Evolutionary conservation across 1,140 invertebrate species (phyloP), one percentile per base, ranked within the genome.

Genomic region (Cotesia vestalis): DNA sequence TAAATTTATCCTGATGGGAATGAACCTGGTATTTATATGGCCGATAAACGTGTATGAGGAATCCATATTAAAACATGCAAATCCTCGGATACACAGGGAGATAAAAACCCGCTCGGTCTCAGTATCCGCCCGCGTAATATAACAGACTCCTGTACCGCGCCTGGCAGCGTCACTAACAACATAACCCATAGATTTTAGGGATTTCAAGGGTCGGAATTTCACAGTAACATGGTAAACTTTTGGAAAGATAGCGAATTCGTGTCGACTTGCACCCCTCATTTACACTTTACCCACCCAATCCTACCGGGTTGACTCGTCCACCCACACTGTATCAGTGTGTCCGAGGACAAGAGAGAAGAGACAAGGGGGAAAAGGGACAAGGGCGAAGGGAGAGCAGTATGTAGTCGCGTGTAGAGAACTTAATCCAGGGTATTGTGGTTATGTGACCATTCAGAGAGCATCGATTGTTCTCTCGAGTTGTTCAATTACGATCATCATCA

Each of bases 41-140:
- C 53, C 74, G 76, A 78, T 80, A 77, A 78, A 79, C 66, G 75
- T 66, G 52, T n/a, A 55, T 14, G 53, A 55, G 73, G 11, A 75
- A 77, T 77, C 75, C 77, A 77, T 79, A 78, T 79, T 78, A 76
- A 79, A 77, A 76, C 73, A 78, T 79, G 76, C 75, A 79, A 78
- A 80, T 80, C 12, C 12, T 12, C 3, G 46, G 74, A 67, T 71
- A 69, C 64, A 62, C 38, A 57, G 70, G n/a, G 27, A 53, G 53
- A 72, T 60, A 72, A 72, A 67, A 72, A 67, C 59, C 11, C 40
- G 40, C 40, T 55, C 36, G 40, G 27, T 66, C 63, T 40, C 35
- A 17, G 40, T 46, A 46, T 11, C 6, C 40, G 5, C 40, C 40
- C 40, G 40, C 40, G 40, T 46, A 46, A 46, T 11, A 46, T 11